phyloP scores from a whole-genome alignment of 2,888 invertebrate species.

The Agrotis segetum region DNA sequence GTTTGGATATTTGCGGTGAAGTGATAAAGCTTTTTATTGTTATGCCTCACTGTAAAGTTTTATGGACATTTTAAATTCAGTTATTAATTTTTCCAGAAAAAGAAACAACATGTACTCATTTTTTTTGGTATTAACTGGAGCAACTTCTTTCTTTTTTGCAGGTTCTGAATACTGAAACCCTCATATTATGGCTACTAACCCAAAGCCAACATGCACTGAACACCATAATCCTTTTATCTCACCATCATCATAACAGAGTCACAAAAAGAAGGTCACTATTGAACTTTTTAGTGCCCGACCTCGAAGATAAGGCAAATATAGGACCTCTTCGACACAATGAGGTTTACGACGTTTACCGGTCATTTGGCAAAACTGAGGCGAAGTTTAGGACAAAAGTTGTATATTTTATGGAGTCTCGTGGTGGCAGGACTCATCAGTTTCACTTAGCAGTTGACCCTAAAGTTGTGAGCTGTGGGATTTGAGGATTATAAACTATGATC shows the following conservation, averaged over 20 bases:
- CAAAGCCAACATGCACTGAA: conserved; percentile 3
- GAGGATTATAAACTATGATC: conserved; percentile 57
- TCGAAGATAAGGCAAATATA: conserved; percentile 42
- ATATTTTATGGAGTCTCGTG: conserved; percentile 54
- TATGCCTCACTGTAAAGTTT: conserved; percentile 44
- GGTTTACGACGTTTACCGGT: conserved; percentile 49
- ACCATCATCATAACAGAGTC: conserved; percentile 14
- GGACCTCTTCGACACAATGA: conserved; percentile 35
- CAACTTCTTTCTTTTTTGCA: not conserved
- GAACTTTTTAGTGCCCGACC: conserved; percentile 45
- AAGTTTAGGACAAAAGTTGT: conserved; percentile 52
- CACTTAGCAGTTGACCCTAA: conserved; percentile 58
- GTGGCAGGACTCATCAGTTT: conserved; percentile 53
- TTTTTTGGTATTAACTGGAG: not conserved
- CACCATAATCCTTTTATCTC: conserved; percentile 26
- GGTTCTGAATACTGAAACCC: not conserved
- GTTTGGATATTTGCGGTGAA: conserved; percentile 35
- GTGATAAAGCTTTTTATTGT: conserved; percentile 48
- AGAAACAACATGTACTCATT: conserved; percentile 15
- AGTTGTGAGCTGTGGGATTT: conserved; percentile 56
- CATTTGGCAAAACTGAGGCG: conserved; percentile 44
- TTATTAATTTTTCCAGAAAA: conserved; percentile 17
- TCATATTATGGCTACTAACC: not conserved
- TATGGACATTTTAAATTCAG: conserved; percentile 34
- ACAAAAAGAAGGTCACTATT: conserved; percentile 41